Base-by-base conservation (phyloP, 2,113 vertebrate genomes). In the Cephalopholis sonnerati region DNA sequence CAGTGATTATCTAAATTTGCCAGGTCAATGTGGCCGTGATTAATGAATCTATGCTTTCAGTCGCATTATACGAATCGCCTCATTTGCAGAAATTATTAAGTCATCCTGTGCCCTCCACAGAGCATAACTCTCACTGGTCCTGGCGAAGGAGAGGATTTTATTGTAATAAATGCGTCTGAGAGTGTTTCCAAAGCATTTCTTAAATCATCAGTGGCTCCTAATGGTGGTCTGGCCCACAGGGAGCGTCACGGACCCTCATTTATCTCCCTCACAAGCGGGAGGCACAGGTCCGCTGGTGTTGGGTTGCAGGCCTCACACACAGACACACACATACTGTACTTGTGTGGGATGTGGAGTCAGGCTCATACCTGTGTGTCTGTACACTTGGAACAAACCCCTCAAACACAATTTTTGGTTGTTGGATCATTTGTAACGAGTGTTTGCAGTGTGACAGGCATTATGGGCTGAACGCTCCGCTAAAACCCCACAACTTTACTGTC, bases 151-250 rank as follows among this genome's bases (percentile, higher is more conserved):
- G 39, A 7, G 67, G 67, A 54, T 75, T 81, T 75, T 73, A 80
- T 82, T 6, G 1, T 91, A 70, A 85, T 89, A 83, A 90, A 88
- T 89, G 81, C 62, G 78, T 86, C 83, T 83, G 59, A 57, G 73
- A 87, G 77, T 63, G 55, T 87, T 85, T 88, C 88, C 81, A 85
- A 80, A 68, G 84, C 48, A 54, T 91, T 86, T 80, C 55, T 83
- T 82, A 87, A 87, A 89, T 89, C 70, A 68, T 83, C 69, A 57
- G 48, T 5, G 68, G 29, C 77, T 84, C 84, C 57, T 74, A 81
- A 82, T 74, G 67, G 67, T 41, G 71, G 74, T 85, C 54, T 83
- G 57, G 75, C 32, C 78, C 50, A 81, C 63, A 46, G 54, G 32
- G 73, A 85, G 54, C n/a, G 1, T 53, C 51, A 48, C 7, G 24